These are phyloP conservation scores for Agrotis clavis DNA, from an alignment of 2,888 invertebrate genomes.

Conservation along the genomic window DNA sequence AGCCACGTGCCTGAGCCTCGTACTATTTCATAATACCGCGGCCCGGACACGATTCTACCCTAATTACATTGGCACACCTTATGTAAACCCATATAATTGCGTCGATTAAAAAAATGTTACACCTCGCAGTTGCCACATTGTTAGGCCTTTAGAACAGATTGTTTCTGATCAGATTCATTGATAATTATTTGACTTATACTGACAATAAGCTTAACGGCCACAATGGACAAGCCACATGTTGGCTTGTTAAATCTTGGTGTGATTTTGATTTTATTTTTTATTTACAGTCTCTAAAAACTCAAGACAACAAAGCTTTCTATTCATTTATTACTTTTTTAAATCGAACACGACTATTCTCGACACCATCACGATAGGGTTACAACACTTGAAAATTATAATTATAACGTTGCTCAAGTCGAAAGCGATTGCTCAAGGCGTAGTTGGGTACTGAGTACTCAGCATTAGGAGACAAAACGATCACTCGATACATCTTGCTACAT, in stretches of 20 bases:
- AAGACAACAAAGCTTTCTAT: not conserved
- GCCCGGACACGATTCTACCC: slow-evolving; percentile 43
- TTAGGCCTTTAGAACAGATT: not conserved
- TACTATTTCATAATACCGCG: slow-evolving; percentile 43
- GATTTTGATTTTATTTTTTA: too few relatives aligned
- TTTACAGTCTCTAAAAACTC: not conserved
- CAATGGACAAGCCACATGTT: too few relatives aligned
- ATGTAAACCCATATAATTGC: slow-evolving; percentile 55
- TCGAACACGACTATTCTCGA: not conserved
- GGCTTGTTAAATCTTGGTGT: too few relatives aligned
- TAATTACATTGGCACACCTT: slow-evolving; percentile 50
- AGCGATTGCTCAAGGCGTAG: slow-evolving; percentile 34
- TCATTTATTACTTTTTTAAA: not conserved
- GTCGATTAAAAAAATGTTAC: slow-evolving; percentile 53
- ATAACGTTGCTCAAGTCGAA: slow-evolving; percentile 72
- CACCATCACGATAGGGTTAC: slow-evolving; percentile 28
- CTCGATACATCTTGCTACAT: slow-evolving; percentile 49
- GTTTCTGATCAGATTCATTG: slow-evolving; percentile 28
- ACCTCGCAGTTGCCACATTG: slow-evolving; percentile 31
- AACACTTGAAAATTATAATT: slow-evolving; percentile 64
- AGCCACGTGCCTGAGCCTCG: slow-evolving; percentile 19
- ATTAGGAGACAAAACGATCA: slow-evolving; percentile 49
- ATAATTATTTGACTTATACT: slow-evolving; percentile 10
- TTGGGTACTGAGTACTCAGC: not conserved
- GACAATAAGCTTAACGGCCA: not conserved